phyloP scores from a whole-genome alignment of 1,140 invertebrate species.

The Leptopilina clavipes region DNA sequence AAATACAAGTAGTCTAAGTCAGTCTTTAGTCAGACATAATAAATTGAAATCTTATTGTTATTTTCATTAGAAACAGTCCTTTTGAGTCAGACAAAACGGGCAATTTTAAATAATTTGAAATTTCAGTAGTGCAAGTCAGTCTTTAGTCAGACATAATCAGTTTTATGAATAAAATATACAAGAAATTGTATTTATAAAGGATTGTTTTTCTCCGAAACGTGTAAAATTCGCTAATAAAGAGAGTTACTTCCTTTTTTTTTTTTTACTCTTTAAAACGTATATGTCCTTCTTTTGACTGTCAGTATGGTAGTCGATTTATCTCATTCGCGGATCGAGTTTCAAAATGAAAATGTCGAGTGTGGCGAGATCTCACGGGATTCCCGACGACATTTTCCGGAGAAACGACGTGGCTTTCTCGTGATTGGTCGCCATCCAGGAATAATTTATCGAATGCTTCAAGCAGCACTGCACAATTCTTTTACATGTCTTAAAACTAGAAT shows the following conservation, averaged over 20 bases:
- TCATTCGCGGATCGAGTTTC: conserved; percentile 5
- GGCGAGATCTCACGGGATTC: conserved; percentile 17
- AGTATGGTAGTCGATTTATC: conserved; percentile 5
- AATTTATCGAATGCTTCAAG: conserved; percentile 25
- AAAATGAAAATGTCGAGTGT: conserved; percentile 28
- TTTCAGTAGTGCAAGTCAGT: too few relatives aligned
- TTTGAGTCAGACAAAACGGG: too few relatives aligned
- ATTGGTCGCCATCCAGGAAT: conserved; percentile 19
- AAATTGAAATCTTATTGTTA: too few relatives aligned
- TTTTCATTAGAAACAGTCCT: too few relatives aligned
- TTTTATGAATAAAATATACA: too few relatives aligned
- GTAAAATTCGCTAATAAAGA: neutral
- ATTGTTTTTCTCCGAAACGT: too few relatives aligned
- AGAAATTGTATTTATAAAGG: too few relatives aligned
- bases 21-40: too few relatives aligned
- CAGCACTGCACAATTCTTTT: conserved; percentile 10
- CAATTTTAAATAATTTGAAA: too few relatives aligned
- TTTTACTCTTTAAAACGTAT: neutral
- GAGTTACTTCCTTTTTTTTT: neutral
- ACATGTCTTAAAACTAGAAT: neutral
- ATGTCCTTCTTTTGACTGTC: neutral
- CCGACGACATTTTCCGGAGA: conserved; percentile 22
- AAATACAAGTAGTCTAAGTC: too few relatives aligned
- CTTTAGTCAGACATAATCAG: too few relatives aligned
- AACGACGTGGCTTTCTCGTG: conserved; percentile 26